These are phyloP conservation scores for Sepiola atlantica DNA, from an alignment of 2,888 invertebrate genomes.

Conservation along the genomic window DNA sequence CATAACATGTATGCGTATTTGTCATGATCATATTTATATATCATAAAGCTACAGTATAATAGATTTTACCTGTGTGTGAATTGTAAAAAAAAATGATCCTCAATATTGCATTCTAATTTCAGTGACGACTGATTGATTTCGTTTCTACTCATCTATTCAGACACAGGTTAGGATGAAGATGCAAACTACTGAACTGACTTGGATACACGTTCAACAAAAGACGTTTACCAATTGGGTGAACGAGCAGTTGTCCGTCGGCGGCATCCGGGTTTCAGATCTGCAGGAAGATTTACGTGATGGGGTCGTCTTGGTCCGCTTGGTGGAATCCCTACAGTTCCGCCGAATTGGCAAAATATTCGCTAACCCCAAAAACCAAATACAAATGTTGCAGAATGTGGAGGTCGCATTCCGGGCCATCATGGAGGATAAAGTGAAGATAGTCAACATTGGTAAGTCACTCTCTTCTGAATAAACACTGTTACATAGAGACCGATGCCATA, in stretches of 20 bases:
- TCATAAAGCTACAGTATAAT: too few species aligned
- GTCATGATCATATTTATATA: too few species aligned
- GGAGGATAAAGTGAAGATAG: constrained; percentile 95
- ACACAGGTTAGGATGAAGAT: neutral
- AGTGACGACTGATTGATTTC: neutral
- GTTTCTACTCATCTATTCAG: neutral
- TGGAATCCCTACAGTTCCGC: constrained; percentile 85
- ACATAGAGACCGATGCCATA: neutral
- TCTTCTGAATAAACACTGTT: constrained; percentile 74
- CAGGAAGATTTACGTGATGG: constrained; percentile 93
- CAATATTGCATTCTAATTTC: neutral
- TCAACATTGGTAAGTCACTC: constrained; percentile 91
- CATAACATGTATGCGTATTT: too few species aligned
- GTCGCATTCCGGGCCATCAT: constrained; percentile 94
- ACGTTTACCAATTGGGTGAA: constrained; percentile 98
- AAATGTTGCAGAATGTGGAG: constrained; percentile 95
- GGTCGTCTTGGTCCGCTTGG: constrained; percentile 90
- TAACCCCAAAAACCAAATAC: constrained; percentile 93
- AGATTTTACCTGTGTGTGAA: too few species aligned
- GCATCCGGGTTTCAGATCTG: constrained; percentile 84
- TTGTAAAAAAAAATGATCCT: neutral
- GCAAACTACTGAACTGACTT: constrained; percentile 78
- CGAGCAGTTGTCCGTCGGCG: constrained; percentile 78
- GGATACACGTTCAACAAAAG: constrained; percentile 82
- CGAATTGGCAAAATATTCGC: constrained; percentile 79